A percentile compares a stretch with the other conserved stretches of the same genome.
Evolutionary conservation across 2,113 vertebrate genomes (phyloP).

Genomic region (Ailurus styani): DNA sequence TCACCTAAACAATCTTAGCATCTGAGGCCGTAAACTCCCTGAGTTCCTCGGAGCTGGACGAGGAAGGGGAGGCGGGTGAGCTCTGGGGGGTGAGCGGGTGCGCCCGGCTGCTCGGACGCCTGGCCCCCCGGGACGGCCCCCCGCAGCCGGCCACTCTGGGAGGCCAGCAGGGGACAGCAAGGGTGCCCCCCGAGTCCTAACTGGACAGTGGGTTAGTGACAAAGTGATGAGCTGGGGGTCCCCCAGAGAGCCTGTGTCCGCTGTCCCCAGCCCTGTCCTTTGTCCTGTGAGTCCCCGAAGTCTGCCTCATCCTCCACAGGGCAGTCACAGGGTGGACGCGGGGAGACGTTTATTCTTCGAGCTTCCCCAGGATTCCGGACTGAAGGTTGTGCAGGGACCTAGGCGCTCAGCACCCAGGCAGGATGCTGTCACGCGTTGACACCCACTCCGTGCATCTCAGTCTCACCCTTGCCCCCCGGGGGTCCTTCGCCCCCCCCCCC

Average conservation of each 20-base stretch:
- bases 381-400: background rate
- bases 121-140: background rate
- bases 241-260: background rate
- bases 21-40: too few relatives aligned
- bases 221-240: background rate
- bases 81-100: too few relatives aligned
- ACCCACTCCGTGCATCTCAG: too few relatives aligned
- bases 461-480: background rate
- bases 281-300: background rate
- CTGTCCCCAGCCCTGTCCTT: background rate
- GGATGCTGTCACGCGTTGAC: background rate
- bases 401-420: fast-evolving
- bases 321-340: fast-evolving
- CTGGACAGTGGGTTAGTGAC: background rate
- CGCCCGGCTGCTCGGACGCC: background rate
- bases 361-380: background rate
- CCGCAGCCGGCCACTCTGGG: background rate
- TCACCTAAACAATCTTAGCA: too few relatives aligned
- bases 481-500: background rate
- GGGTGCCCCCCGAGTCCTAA: background rate
- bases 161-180: background rate
- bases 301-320: fast-evolving
- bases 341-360: background rate
- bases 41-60: background rate
- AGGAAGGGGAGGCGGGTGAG: background rate